Evolutionary conservation across 35 echinoderm and acorn worm species (phyloP), one percentile per base, ranked within the genome.

Genomic region (Amphiura filiformis): DNA sequence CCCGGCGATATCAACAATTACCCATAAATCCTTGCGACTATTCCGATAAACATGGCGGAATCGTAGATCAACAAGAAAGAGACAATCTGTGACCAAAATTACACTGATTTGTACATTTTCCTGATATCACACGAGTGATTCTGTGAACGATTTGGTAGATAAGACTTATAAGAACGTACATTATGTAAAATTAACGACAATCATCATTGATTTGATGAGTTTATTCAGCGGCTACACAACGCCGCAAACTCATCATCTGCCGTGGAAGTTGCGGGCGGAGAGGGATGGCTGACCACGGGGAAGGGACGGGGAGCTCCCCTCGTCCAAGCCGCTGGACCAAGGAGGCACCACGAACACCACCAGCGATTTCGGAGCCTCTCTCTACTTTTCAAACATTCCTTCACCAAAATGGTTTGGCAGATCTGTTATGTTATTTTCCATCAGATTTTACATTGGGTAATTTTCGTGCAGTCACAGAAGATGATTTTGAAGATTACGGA

Each of bases 381-480:
- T 33, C 61, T 34, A 57, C 88, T 35, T 97, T 97, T 75, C 83
- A 87, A 78, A 83, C 40, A 22, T 97, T 93, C 79, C 80, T 97
- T 23, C 42, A 82, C 31, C 82, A 93, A 32, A 97, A 97, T 47
- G 84, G 81, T 40, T 65, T 97, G 32, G 64, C 84, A 2, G 78
- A 86, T 75, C 57, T 88, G 39, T 49, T 93, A 33, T 80, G 76
- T 35, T 82, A 82, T 39, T 97, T 97, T 61, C 91, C 94, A 14
- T 37, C 32, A 31, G 91, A 93, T 83, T 93, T 97, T 84, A 97
- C 92, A 18, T 47, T 97, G 78, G 94, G 91, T 26, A 85, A 97
- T 57, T 97, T 97, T 76, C 87, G 91, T 40, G 94, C 91, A 49
- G 77, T 93, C 35, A 97, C 94, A 32, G 94, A 97, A 78, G 94